These are phyloP conservation scores for Crax fasciolata DNA, from an alignment of 2,797 vertebrate genomes.

Conservation along the genomic window DNA sequence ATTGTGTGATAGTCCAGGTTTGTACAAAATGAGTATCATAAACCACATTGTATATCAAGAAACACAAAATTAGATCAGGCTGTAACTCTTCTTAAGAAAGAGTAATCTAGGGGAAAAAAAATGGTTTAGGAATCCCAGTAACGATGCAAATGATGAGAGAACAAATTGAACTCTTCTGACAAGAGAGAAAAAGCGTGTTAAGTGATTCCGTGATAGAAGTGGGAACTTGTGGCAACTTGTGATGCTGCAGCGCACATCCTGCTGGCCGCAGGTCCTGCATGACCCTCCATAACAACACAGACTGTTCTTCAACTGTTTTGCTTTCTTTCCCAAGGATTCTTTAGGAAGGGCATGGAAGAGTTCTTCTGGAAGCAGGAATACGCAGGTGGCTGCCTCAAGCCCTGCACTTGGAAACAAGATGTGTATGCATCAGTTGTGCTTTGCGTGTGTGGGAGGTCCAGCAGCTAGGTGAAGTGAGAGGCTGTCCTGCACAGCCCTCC, in stretches of 20 bases:
- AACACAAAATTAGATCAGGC: not conserved
- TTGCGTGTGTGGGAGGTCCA: not conserved
- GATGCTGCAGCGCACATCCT: not conserved
- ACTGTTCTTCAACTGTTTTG: not conserved
- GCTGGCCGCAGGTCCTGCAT: not conserved
- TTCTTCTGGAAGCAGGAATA: not conserved
- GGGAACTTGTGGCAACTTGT: not conserved
- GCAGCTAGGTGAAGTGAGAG: not conserved
- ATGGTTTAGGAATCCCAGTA: not conserved
- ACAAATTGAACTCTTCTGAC: not conserved
- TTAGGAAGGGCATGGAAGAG: not conserved
- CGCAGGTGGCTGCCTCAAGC: not conserved
- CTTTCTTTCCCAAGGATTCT: not conserved
- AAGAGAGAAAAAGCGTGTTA: not conserved
- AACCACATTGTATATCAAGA: not conserved
- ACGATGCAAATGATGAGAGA: not conserved
- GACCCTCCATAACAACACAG: not conserved
- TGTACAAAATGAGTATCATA: not conserved
- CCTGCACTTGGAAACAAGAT: not conserved
- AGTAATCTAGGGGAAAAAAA: not conserved
- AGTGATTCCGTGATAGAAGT: not conserved
- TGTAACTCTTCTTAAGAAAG: conserved; percentile 5
- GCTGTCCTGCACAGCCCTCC: not conserved
- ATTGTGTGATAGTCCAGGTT: not conserved
- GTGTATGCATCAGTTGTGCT: not conserved